A percentile compares a stretch with the other conserved stretches of the same genome.
phyloP scores from a whole-genome alignment of 2,888 invertebrate species.

The Sisyra nigra region DNA sequence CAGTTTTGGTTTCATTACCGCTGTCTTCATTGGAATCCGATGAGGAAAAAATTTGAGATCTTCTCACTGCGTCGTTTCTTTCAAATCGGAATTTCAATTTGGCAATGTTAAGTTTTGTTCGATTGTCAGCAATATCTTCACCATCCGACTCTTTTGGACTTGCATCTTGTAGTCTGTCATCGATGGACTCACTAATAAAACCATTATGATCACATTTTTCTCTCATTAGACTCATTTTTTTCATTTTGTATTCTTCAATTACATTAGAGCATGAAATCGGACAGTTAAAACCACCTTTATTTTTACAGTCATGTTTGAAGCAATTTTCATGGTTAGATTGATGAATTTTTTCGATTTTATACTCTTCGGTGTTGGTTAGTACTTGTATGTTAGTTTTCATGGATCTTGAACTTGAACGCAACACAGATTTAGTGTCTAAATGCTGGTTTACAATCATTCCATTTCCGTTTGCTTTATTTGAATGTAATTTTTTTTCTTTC shows the following conservation, averaged over 20 bases:
- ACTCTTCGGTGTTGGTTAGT: not conserved
- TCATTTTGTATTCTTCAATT: not conserved
- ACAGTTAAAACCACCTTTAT: not conserved
- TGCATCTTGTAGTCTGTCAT: no score
- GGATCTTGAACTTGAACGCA: no score
- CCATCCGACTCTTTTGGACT: no score
- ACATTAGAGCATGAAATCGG: not conserved
- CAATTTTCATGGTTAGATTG: not conserved
- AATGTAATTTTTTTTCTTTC: no score
- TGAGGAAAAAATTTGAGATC: no score
- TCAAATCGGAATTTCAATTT: no score
- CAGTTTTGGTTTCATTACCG: no score
- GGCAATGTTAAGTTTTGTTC: no score
- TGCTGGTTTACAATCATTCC: not conserved
- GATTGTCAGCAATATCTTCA: no score
- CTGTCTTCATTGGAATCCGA: no score
- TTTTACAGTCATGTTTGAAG: not conserved
- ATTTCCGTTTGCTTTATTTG: not conserved
- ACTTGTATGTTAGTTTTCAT: not conserved
- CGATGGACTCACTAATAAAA: no score
- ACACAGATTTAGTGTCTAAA: not conserved
- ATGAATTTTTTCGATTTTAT: not conserved
- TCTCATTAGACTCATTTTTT: not conserved
- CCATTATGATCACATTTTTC: slow-evolving; percentile 1
- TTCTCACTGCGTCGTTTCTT: no score